These are phyloP conservation scores for Zaprionus camerounensis DNA, from an alignment of 1,140 invertebrate genomes.

Conservation along the genomic window DNA sequence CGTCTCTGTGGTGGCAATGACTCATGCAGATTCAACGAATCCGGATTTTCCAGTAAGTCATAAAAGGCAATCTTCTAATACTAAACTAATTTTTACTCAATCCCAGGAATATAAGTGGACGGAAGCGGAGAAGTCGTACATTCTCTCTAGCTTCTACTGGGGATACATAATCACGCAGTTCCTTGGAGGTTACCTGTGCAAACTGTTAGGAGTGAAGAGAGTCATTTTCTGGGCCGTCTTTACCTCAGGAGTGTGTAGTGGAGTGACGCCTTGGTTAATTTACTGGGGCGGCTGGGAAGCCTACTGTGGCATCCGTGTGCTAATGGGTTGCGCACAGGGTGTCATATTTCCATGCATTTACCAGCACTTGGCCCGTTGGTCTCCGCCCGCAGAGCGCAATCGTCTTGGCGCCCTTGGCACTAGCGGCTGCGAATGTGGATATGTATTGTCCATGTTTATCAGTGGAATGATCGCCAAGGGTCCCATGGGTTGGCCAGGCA, in stretches of 20 bases:
- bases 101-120: slow-evolving; percentile 85
- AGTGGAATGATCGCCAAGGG: slow-evolving; percentile 88
- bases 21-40: slow-evolving; percentile 76
- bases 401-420: slow-evolving; percentile 87
- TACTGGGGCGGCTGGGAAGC: slow-evolving; percentile 86
- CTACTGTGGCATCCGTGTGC: slow-evolving; percentile 87
- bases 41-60: slow-evolving; percentile 85
- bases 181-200: slow-evolving; percentile 88
- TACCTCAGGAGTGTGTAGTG: slow-evolving; percentile 75
- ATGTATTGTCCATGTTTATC: slow-evolving; percentile 88
- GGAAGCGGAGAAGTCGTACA: slow-evolving; percentile 84
- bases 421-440: slow-evolving; percentile 89
- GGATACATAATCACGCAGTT: slow-evolving; percentile 86
- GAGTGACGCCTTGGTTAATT: slow-evolving; percentile 82
- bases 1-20: slow-evolving; percentile 70
- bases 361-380: slow-evolving; percentile 84
- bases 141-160: slow-evolving; percentile 89
- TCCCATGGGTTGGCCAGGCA: slow-evolving; percentile 89
- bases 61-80: too few species aligned
- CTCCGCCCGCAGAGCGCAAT: slow-evolving; percentile 86
- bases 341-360: slow-evolving; percentile 92
- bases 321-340: slow-evolving; percentile 92
- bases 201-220: slow-evolving; percentile 58
- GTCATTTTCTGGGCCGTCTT: slow-evolving; percentile 87
- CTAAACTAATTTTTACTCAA: not conserved